Conservation (phyloP, 2,797 vertebrate genomes). For the Thamnophis elegans region DNA sequence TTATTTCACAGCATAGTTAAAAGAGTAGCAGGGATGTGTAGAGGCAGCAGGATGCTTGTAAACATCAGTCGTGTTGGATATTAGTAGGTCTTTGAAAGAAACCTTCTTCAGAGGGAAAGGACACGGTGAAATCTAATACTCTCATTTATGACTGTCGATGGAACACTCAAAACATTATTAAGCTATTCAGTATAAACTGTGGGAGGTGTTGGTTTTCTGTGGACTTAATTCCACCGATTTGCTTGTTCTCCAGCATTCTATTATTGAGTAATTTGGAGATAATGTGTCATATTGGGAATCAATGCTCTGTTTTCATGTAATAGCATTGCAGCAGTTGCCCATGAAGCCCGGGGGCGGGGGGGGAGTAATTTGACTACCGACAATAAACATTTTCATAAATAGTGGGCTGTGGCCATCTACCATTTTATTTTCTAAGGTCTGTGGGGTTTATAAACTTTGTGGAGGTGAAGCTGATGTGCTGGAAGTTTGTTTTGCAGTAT, state of each 20-base stretch:
- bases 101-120: not conserved
- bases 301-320: slow-evolving; percentile 15
- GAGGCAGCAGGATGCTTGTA: not conserved
- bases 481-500: not conserved
- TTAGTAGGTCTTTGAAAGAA: not conserved
- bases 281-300: slow-evolving; percentile 6
- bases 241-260: slow-evolving; percentile 7
- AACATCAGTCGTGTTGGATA: not conserved
- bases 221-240: slow-evolving; percentile 9
- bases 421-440: not conserved
- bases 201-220: slow-evolving; percentile 1
- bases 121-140: slow-evolving; percentile 10
- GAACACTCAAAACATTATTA: slow-evolving; percentile 3
- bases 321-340: not conserved
- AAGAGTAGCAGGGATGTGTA: not conserved
- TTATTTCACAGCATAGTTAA: not conserved
- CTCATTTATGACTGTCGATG: slow-evolving; percentile 17
- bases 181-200: slow-evolving; percentile 2
- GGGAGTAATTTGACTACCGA: not conserved
- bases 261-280: slow-evolving; percentile 21
- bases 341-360: not conserved
- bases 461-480: not conserved
- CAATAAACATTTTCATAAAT: not conserved
- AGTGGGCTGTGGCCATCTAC: not conserved
- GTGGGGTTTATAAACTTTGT: not conserved